Evolutionary conservation across 2,797 vertebrate species (phyloP), one percentile per base, ranked within the genome.

Genomic region (Numenius phaeopus): DNA sequence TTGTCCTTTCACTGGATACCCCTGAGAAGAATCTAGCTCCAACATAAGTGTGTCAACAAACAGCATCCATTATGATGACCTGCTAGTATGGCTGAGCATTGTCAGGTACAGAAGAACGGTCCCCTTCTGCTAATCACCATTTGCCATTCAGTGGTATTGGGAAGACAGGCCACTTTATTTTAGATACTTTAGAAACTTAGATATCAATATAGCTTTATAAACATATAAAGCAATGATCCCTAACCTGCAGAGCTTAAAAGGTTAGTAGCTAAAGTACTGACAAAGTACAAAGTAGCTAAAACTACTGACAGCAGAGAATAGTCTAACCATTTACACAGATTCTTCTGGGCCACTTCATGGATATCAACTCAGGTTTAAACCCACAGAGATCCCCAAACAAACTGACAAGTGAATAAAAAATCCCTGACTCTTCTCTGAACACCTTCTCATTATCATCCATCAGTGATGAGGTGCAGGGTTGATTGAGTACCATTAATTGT

Each of bases 391-490:
- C 17, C 40, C 44, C 71, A 85, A n/a, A 16, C 32, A 93, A 59
- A 93, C 42, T 42, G 49, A n/a, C 20, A 92, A 65, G 18, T n/a
- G 73, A 94, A 72, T 46, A 73, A 76, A 93, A 92, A 44, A 21
- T 9, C 39, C 20, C n/a, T 9, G 11, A 55, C 86, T 87, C 30
- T 79, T 76, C 39, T 78, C 77, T 73, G 75, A 96, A 93, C 32
- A 82, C 37, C 22, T 90, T 69, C 76, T 95, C 62, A 80, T 87
- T 77, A 96, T 89, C 77, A 92, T 66, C 75, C 83, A 92, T 82
- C 86, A 94, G 66, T 82, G 89, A 86, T 0, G 5, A 90, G 50
- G 39, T 66, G 67, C 50, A 87, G 67, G 67, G 62, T 83, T 90
- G 59, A 75, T 46, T 85, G 62, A 93, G 47, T 90, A 70, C 52